A percentile compares a stretch with the other conserved stretches of the same genome.
phyloP scores from a whole-genome alignment of 2,113 vertebrate species.

The Merops nubicus region DNA sequence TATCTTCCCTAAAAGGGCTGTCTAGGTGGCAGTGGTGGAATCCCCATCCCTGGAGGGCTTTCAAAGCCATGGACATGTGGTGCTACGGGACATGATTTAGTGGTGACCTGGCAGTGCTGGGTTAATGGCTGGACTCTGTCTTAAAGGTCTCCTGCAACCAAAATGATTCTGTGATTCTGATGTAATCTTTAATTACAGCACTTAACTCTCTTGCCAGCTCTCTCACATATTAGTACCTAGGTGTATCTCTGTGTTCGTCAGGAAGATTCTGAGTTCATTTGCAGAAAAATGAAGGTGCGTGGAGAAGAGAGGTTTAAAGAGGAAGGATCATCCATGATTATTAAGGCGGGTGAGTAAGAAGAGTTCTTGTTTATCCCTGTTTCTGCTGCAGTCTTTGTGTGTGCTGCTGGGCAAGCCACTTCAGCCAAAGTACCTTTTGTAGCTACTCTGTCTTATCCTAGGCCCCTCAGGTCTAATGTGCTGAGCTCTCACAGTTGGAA shows the following conservation, averaged over 20 bases:
- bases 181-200: background rate
- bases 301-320: background rate
- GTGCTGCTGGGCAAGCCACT: background rate
- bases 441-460: background rate
- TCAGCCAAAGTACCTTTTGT: background rate
- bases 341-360: background rate
- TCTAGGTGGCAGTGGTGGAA: too few relatives aligned
- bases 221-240: background rate
- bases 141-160: background rate
- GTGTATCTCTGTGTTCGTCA: background rate
- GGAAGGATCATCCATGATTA: background rate
- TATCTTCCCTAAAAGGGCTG: background rate
- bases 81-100: too few relatives aligned
- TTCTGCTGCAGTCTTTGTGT: background rate
- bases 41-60: too few relatives aligned
- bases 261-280: background rate
- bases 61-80: background rate
- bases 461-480: background rate
- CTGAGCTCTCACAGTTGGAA: background rate
- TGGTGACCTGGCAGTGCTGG: background rate
- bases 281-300: background rate
- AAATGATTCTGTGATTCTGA: background rate
- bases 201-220: background rate
- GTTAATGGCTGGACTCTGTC: rapidly evolving
- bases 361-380: background rate